Percentiles rank a stretch among this genome's conserved stretches.
These are phyloP conservation scores for Dunckerocampus dactyliophorus DNA, from an alignment of 2,113 vertebrate genomes.

Conservation along the genomic window DNA sequence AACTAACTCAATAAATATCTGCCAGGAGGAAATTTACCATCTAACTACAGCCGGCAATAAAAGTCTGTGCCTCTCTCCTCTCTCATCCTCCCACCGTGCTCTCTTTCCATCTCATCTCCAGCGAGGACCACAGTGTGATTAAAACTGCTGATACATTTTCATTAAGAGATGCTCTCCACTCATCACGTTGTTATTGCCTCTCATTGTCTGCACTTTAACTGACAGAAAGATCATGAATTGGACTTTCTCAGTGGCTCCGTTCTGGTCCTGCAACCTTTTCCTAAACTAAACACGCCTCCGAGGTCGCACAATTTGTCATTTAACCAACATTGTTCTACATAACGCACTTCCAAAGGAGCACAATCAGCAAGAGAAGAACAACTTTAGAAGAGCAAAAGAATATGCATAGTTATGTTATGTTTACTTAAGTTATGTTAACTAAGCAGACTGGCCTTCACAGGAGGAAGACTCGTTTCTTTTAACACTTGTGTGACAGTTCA, in stretches of 20 bases:
- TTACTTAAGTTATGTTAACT: no score
- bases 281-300: no score
- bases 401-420: no score
- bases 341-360: no score
- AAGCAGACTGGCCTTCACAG: no score
- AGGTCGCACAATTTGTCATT: no score
- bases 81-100: constrained; percentile 27
- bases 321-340: no score
- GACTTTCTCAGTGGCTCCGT: not conserved
- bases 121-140: constrained; percentile 72
- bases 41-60: constrained; percentile 74
- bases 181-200: constrained; percentile 32
- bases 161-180: constrained; percentile 62
- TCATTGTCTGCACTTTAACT: constrained; percentile 27
- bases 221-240: not conserved
- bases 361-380: no score
- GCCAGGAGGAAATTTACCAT: constrained; percentile 76
- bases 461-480: no score
- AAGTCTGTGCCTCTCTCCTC: constrained; percentile 47
- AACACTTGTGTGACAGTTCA: no score
- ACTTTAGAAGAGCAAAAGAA: no score
- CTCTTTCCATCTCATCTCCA: constrained; percentile 29
- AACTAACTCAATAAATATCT: constrained; percentile 79
- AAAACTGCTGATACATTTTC: constrained; percentile 78
- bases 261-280: not conserved